Percentiles rank a stretch among this genome's conserved stretches.
Evolutionary conservation across 1,140 invertebrate species (phyloP).

Genomic region (Samia ricini): DNA sequence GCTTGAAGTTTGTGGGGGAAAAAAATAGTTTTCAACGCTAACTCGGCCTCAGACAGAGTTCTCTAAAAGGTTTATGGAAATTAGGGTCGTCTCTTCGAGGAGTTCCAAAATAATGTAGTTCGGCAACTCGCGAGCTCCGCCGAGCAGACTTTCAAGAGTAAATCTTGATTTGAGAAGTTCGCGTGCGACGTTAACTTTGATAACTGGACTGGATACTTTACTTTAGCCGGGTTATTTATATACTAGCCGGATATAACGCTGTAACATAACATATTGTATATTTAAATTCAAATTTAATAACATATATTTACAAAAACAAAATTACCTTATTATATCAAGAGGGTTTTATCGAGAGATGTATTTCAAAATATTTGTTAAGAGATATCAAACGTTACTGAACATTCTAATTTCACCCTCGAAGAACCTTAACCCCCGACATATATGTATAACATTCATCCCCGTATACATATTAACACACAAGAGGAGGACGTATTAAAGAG

Average conservation of each 20-base stretch:
- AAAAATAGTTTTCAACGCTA: background rate
- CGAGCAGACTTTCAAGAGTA: background rate
- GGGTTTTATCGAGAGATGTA: no score
- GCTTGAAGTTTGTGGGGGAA: background rate
- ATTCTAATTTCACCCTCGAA: background rate
- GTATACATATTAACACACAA: background rate
- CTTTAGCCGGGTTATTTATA: background rate
- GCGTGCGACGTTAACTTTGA: background rate
- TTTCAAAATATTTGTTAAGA: no score
- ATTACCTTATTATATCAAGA: no score
- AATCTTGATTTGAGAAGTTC: background rate
- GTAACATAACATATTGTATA: no score
- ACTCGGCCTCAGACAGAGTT: background rate
- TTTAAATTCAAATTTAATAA: no score
- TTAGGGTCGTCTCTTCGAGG: background rate
- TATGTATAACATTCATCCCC: background rate
- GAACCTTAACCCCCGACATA: background rate
- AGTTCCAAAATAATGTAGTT: background rate
- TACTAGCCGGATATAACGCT: background rate
- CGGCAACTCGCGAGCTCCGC: background rate
- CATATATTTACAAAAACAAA: no score
- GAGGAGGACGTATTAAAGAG: background rate
- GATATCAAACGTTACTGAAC: background rate
- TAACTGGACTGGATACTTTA: background rate
- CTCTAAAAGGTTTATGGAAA: constrained; percentile 1